phyloP scores from a whole-genome alignment of 2,888 invertebrate species.

The Limenitis arthemis region DNA sequence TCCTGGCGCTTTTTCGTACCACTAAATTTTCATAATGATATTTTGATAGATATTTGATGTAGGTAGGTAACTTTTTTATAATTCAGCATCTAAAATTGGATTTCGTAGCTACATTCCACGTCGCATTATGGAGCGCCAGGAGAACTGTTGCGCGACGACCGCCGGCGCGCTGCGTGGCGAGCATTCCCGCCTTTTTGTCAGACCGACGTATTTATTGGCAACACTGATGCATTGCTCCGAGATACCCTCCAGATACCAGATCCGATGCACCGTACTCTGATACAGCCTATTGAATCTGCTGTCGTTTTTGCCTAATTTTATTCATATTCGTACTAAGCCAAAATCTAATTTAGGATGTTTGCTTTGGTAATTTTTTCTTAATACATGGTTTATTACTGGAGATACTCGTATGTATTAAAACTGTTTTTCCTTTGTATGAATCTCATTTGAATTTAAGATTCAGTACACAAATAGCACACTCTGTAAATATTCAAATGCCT shows the following conservation, averaged over 20 bases:
- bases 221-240: constrained; percentile 43
- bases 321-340: constrained; percentile 48
- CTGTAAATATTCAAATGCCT: no score
- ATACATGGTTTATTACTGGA: not conserved
- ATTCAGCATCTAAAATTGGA: constrained; percentile 17
- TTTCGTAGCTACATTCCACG: constrained; percentile 16
- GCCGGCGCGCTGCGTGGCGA: constrained; percentile 46
- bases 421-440: no score
- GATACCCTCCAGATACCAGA: constrained; percentile 43
- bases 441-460: no score
- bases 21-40: constrained; percentile 45
- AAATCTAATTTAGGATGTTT: constrained; percentile 47
- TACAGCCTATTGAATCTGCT: constrained; percentile 55
- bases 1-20: constrained; percentile 50
- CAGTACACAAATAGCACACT: no score
- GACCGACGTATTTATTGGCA: constrained; percentile 60
- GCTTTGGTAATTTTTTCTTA: constrained; percentile 21
- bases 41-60: constrained; percentile 28
- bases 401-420: not conserved
- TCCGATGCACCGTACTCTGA: constrained; percentile 52
- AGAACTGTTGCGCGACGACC: constrained; percentile 39
- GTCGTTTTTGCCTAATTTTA: constrained; percentile 39
- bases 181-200: constrained; percentile 61
- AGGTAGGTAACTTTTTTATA: constrained; percentile 18
- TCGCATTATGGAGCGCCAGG: constrained; percentile 29